Conservation (phyloP, 2,113 vertebrate species). For the Cyphomyrus plagiostoma region DNA sequence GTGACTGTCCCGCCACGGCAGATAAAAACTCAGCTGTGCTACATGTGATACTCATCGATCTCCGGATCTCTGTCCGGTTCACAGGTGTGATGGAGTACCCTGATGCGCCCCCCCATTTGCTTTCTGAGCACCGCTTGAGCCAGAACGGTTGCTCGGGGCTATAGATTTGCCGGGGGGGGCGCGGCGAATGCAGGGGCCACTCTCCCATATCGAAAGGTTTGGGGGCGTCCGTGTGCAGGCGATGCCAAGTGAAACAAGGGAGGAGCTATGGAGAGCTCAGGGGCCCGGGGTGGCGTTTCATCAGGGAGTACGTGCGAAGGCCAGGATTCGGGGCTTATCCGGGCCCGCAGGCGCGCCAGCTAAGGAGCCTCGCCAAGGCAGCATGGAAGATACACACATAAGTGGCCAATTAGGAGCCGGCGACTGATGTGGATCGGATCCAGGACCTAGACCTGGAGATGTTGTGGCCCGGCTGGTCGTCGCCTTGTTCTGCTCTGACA, state of each 20-base stretch:
- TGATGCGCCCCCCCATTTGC: neutral
- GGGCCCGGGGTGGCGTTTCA: neutral
- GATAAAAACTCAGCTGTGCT: neutral
- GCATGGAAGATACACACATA: neutral
- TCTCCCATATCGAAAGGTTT: neutral
- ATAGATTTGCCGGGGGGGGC: neutral
- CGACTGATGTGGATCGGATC: slow-evolving; percentile 3
- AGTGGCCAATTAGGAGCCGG: neutral
- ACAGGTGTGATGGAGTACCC: neutral
- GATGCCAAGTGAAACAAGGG: neutral
- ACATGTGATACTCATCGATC: neutral
- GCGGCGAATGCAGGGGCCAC: neutral
- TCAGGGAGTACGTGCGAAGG: slow-evolving; percentile 15
- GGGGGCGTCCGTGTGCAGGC: neutral
- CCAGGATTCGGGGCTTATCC: neutral
- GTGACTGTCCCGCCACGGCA: neutral
- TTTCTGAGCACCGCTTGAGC: neutral
- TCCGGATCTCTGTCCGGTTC: neutral
- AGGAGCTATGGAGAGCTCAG: neutral
- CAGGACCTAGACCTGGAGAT: neutral
- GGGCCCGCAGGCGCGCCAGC: neutral
- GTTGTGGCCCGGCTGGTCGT: neutral
- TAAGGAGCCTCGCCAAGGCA: neutral
- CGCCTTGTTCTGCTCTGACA: neutral
- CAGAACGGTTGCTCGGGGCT: neutral